A percentile compares a stretch with the other conserved stretches of the same genome.
These are phyloP conservation scores for Desoria tigrina DNA, from an alignment of 2,888 invertebrate species.

Conservation along the genomic window DNA sequence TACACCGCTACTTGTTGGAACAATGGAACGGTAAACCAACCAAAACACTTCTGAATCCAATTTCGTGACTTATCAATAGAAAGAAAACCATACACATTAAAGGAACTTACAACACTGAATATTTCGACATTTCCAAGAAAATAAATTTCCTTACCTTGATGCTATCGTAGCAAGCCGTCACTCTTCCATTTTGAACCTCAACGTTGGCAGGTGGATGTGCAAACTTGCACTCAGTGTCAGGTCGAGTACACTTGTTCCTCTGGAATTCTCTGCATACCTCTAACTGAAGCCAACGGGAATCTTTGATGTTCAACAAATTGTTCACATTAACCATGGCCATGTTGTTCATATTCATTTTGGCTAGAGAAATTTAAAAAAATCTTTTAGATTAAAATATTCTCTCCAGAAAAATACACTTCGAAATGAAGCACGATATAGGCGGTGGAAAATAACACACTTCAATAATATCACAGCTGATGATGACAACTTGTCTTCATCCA, in stretches of 20 bases:
- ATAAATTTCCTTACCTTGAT: conserved; percentile 80
- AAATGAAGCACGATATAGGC: too few relatives aligned
- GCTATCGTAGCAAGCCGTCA: conserved; percentile 99
- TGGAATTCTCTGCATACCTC: conserved; percentile 99
- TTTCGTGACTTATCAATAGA: conserved; percentile 22
- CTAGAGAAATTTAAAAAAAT: neutral
- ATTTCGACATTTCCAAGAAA: too few relatives aligned
- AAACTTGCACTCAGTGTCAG: conserved; percentile 99
- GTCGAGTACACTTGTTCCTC: conserved; percentile 98
- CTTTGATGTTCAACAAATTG: conserved; percentile 96
- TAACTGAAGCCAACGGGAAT: conserved; percentile 99
- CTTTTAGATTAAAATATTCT: too few relatives aligned
- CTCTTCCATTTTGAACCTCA: conserved; percentile 99
- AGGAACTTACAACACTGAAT: too few relatives aligned
- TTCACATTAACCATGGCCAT: conserved; percentile 95
- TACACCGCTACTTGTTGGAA: too few relatives aligned
- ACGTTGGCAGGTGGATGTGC: conserved; percentile 99
- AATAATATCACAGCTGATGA: conserved; percentile 17
- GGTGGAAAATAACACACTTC: conserved; percentile 10
- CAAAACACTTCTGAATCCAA: neutral
- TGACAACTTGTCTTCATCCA: conserved; percentile 3
- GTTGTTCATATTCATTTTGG: conserved; percentile 54
- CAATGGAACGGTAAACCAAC: too few relatives aligned
- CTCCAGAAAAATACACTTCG: too few relatives aligned
- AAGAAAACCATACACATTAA: neutral